Base-by-base conservation (phyloP, 2,113 vertebrate genomes). In the Oxyura jamaicensis region DNA sequence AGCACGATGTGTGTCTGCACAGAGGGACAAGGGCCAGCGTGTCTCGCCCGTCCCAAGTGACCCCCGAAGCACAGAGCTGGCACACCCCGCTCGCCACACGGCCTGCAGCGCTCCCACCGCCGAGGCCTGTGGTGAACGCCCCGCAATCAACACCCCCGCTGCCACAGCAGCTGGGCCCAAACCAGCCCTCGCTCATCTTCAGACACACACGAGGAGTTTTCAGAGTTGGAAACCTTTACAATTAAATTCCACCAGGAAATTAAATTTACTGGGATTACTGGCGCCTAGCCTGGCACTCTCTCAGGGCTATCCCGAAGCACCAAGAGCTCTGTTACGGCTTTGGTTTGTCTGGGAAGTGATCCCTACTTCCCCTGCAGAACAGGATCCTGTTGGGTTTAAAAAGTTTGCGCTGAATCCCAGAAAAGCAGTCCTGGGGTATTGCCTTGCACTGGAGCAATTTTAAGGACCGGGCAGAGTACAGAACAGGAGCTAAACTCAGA, bases 401-500 rank as follows among this genome's bases (percentile, higher is more conserved):
- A 25, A 76, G 21, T 33, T 88, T 39, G 53, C 39, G 39, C 41
- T 53, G 48, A 59, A 26, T 42, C 41, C 25, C 50, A 36, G 25
- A 69, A 95, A 42, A 90, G 25, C 29, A 19, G 8, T 66, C 84
- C 46, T 88, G 46, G 36, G 29, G 16, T 62, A 62, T n/a, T 86
- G 26, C 11, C 29, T 77, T 53, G n/a, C 50, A 67, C 17, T 56
- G 42, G 8, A 33, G 13, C 35, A 74, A 41, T 65, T 56, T 33
- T 39, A 79, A 86, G 59, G 67, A 90, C 68, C 13, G 16, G 7
- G 17, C 6, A 29, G 17, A 84, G 39, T 48, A 36, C 23, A 76
- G 63, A 93, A 76, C 4, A 83, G 60, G 55, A 86, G 68, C 28
- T 67, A 67, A 90, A 76, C n/a, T 53, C 55, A 91, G 66, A 72